Conservation (phyloP, 2,888 invertebrate species). For the Napeogenes sylphis region DNA sequence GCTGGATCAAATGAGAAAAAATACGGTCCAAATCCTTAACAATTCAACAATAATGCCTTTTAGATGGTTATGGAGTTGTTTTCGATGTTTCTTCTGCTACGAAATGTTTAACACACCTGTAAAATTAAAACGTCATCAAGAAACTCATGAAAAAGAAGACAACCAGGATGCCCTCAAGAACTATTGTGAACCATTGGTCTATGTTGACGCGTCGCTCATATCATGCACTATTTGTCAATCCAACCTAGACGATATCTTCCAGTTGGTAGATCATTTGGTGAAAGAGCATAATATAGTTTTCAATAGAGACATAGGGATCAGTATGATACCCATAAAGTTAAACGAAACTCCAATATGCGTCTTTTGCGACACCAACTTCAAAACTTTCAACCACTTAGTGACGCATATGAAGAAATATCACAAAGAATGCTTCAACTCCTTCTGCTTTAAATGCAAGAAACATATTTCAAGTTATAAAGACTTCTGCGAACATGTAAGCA, state of each 20-base stretch:
- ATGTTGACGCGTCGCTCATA: constrained; percentile 45
- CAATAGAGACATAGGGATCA: constrained; percentile 29
- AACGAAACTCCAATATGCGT: constrained; percentile 44
- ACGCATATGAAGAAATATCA: constrained; percentile 46
- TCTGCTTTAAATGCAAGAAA: constrained; percentile 52
- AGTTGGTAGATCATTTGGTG: constrained; percentile 39
- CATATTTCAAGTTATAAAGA: constrained; percentile 53
- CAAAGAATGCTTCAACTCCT: constrained; percentile 35
- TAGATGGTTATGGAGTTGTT: constrained; percentile 41
- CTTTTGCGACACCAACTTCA: constrained; percentile 43
- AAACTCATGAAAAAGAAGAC: constrained; percentile 30
- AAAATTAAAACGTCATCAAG: constrained; percentile 41
- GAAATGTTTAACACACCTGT: constrained; percentile 37
- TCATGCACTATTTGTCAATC: constrained; percentile 43
- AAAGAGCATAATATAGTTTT: constrained; percentile 34
- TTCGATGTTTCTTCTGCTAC: constrained; percentile 47
- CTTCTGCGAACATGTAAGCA: constrained; percentile 48
- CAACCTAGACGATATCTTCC: constrained; percentile 34
- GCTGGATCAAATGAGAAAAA: constrained; percentile 35
- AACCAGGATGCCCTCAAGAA: constrained; percentile 35
- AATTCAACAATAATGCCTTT: constrained; percentile 47
- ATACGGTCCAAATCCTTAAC: constrained; percentile 39
- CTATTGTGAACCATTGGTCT: constrained; percentile 35
- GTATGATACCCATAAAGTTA: constrained; percentile 41
- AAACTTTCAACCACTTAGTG: constrained; percentile 43